phyloP scores from a whole-genome alignment of 2,797 vertebrate species.

The Podarcis lilfordi region DNA sequence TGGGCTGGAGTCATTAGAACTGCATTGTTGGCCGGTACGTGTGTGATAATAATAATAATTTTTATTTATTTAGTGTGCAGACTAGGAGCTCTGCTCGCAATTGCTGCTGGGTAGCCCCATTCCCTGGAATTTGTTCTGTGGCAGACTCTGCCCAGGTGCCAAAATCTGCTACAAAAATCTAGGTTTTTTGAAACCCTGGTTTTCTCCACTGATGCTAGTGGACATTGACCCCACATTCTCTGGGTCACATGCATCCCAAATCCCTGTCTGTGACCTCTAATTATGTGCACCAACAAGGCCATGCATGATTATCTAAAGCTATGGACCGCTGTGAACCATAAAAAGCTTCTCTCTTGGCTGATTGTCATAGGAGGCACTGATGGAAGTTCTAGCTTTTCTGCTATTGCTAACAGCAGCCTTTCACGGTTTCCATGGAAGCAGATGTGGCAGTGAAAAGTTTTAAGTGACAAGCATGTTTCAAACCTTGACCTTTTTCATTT shows the following conservation, averaged over 20 bases:
- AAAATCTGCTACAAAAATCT: background rate
- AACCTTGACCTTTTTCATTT: constrained; percentile 1
- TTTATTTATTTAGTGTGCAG: too few relatives aligned
- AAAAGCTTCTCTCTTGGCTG: background rate
- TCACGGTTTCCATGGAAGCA: constrained; percentile 25
- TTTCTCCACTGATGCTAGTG: background rate
- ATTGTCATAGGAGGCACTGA: background rate
- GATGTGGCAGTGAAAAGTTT: constrained; percentile 1
- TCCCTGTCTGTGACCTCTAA: too few relatives aligned
- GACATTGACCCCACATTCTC: background rate
- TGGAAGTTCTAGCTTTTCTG: background rate
- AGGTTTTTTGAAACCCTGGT: background rate
- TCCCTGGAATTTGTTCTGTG: background rate
- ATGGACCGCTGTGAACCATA: background rate
- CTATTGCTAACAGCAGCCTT: background rate
- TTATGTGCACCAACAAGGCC: background rate
- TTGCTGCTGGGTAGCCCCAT: too few relatives aligned
- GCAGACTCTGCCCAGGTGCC: background rate
- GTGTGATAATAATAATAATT: too few relatives aligned
- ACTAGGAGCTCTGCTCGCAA: background rate
- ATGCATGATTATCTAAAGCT: background rate
- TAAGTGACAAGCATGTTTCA: background rate
- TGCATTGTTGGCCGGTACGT: background rate
- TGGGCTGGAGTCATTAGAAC: background rate
- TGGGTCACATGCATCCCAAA: background rate